Base-by-base conservation (phyloP, 1,140 invertebrate species). In the Drosophila lacteicornis region DNA sequence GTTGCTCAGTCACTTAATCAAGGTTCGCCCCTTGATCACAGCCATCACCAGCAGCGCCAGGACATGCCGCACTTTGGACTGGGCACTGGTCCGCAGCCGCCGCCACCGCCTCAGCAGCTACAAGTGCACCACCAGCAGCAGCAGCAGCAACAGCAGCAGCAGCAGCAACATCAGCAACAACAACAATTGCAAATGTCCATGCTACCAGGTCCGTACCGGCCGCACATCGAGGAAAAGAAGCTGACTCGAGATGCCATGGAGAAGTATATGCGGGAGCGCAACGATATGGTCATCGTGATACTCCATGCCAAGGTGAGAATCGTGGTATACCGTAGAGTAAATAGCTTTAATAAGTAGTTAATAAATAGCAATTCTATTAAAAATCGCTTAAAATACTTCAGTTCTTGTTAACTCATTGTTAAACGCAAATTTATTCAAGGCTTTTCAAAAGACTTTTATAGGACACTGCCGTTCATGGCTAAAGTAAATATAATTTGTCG, bases 201-300 rank as follows among this genome's bases (percentile, higher is more conserved):
- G 76, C 55, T 92, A 67, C 77, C 75, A 47, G 82, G 74, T 93
- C 78, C 91, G 94, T 88, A 90, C 56, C 74, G 91, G 94, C 79
- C 88, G 33, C 91, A 91, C 59, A 93, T 92, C 57, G 97, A 98
- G 90, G 97, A 98, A 77, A 96, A 97, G 79, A 94, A 97, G 63
- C 94, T 98, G 38, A 98, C 97, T 12, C 95, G 98, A 47, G 98
- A 99, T 82, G 98, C 98, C 13, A 99, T 99, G 99, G 97, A 98
- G 92, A 96, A 97, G 46, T 99, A 99, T 93, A 94, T 99, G 58
- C 95, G 97, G 33, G 98, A 99, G 82, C 95, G 98, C 80, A 97
- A 97, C 76, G 98, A 99, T 92, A 98, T 99, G 96, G 96, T 98
- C 4, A 96, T 99, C 22, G 98, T 99, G 5, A 99, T 99, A 66